Base-by-base conservation (phyloP, 1,140 invertebrate species). In the Colletes gigas region DNA sequence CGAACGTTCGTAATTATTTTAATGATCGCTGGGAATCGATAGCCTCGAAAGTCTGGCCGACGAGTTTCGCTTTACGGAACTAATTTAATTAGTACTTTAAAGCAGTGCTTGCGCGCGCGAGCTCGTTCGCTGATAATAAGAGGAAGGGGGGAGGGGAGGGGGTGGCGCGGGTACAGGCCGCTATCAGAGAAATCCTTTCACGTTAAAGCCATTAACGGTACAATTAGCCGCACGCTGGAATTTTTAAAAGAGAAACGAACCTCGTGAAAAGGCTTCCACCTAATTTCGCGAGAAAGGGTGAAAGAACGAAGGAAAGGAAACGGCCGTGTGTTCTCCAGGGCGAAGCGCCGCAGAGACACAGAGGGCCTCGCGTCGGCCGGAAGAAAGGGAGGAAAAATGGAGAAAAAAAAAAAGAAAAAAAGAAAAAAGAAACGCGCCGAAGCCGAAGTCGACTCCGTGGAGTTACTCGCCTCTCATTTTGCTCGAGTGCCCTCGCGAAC, bases 391-490 rank as follows among this genome's bases (percentile, higher is more conserved):
- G 15, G 50, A 59, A 52, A 30, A n/a, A 39, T 3, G 15, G 60
- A n/a, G 50, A 57, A 47, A 50, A 39, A 4, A 50, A n/a, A n/a
- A 1, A 44, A 17, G 59, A 30, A 7, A 21, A 54, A 30, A 30
- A 41, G 47, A 65, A 57, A 21, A 17, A 82, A 71, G 68, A 74
- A 84, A 80, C 59, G 50, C 52, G 70, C 47, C 76, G 69, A 80
- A 83, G 77, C 50, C 50, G 50, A 50, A 47, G 44, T 47, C 44
- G 77, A 57, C 68, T 72, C 47, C 41, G 68, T 41, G 15, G 75
- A 80, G 66, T 66, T 62, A 81, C 76, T 84, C 63, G 78, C 73
- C 63, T 89, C 83, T 90, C 83, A 88, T 83, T 90, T 89, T 88
- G 77, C 76, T 88, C 78, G 78, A 88, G 89, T 81, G 84, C 77